Conservation (phyloP, 2,888 invertebrate species). For the Ariolimax columbianus region DNA sequence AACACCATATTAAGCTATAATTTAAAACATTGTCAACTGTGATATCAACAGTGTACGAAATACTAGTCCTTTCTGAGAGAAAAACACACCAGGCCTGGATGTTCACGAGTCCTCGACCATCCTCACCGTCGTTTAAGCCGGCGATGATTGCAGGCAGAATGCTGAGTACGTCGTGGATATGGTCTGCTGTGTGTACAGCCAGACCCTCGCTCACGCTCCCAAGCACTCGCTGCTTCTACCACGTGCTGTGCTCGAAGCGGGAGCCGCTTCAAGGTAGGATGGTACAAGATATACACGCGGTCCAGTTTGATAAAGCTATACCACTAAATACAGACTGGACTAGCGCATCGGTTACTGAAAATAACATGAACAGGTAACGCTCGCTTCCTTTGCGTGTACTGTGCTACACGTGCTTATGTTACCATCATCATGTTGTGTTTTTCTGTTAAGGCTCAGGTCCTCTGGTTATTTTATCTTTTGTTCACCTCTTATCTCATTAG, state of each 20-base stretch:
- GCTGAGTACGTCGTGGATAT: not conserved
- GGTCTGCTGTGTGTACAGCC: constrained; percentile 24
- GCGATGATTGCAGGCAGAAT: constrained; percentile 23
- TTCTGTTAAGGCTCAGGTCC: too few relatives aligned
- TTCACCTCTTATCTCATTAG: too few relatives aligned
- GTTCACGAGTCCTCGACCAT: constrained; percentile 21
- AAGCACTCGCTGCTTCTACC: constrained; percentile 5
- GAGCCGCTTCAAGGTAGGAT: not conserved
- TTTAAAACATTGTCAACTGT: not conserved
- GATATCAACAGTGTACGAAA: not conserved
- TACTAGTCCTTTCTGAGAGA: not conserved
- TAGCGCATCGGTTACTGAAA: too few relatives aligned
- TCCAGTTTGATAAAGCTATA: too few relatives aligned
- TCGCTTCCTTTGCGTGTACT: too few relatives aligned
- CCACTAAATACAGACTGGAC: too few relatives aligned
- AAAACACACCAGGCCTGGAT: not conserved
- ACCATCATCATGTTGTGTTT: too few relatives aligned
- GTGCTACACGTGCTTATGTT: too few relatives aligned
- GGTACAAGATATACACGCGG: not conserved
- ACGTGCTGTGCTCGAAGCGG: not conserved
- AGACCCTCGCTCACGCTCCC: constrained; percentile 9
- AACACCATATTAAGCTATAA: not conserved
- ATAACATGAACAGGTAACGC: too few relatives aligned
- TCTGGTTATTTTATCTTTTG: too few relatives aligned
- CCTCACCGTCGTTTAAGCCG: not conserved